Evolutionary conservation across 2,113 vertebrate species (phyloP), one percentile per base, ranked within the genome.

Genomic region (Hypocryptadius cinnamomeus): DNA sequence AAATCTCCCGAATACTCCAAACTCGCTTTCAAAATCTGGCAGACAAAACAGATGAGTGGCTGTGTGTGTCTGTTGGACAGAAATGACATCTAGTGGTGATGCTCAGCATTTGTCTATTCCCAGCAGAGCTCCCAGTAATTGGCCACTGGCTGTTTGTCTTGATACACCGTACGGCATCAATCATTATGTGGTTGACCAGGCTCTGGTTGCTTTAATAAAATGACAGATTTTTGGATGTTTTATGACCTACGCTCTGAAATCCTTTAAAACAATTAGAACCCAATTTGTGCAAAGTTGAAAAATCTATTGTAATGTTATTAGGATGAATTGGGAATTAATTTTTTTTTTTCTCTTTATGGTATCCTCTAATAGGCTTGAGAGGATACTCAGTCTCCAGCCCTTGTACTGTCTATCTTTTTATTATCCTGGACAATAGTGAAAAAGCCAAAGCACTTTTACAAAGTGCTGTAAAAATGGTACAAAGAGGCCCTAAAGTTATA

Each of bases 81-180:
- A 92, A 91, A 82, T 97, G 97, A 97, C 97, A 97, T 93, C 97
- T 98, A 93, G 97, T 95, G 97, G 95, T 84, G 48, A 44, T 50
- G 60, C 31, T 92, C 65, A 56, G 91, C 91, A 90, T 66, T 70
- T 56, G 30, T 35, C 35, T 56, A 1, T 83, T 73, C 91, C 85
- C 91, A 35, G 65, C 12, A 51, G 90, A 84, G 68, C 85, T 60
- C 68, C 40, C 11, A 59, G 84, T 37, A 48, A 44, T 71, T 70
- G 74, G 63, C 82, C 90, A 2, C 65, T 53, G 73, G 47, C 82
- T 73, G 48, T 31, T 90, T 80, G 50, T 77, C 78, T 63, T 10
- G 2, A 24, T 24, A 1, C 5, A 47, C 64, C 74, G 21, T 2
- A 33, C 4, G 2, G 44, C 64, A 82, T 77, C 94, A 74, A 24